Conservation (phyloP, 2,113 vertebrate species). For the Girardinichthys multiradiatus region DNA sequence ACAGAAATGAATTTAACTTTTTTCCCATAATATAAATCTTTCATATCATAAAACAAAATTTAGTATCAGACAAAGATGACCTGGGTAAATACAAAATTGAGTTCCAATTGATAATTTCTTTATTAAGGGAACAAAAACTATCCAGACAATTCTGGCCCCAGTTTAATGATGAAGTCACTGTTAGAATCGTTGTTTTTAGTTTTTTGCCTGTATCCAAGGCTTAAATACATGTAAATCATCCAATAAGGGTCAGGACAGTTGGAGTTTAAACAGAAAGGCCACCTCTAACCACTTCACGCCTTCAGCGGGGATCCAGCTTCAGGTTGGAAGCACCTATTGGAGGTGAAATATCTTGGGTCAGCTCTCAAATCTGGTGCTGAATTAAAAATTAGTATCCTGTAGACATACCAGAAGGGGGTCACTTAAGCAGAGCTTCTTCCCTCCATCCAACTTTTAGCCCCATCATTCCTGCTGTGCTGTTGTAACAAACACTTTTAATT, state of each 20-base stretch:
- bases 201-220: neutral
- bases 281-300: conserved; percentile 41
- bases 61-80: neutral
- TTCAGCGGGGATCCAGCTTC: conserved; percentile 47
- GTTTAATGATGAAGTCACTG: too few relatives aligned
- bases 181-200: neutral
- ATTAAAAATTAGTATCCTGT: conserved; percentile 63
- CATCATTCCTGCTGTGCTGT: conserved; percentile 28
- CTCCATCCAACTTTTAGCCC: conserved; percentile 29
- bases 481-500: conserved; percentile 68
- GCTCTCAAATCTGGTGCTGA: conserved; percentile 56
- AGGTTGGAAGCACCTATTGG: conserved; percentile 55
- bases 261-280: neutral
- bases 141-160: neutral
- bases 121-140: neutral
- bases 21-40: too few relatives aligned
- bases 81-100: neutral
- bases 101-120: neutral
- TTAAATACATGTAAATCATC: too few relatives aligned
- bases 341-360: conserved; percentile 72
- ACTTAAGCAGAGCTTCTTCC: conserved; percentile 32
- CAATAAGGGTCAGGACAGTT: neutral
- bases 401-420: conserved; percentile 35
- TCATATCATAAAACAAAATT: neutral
- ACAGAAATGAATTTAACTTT: too few relatives aligned